Conservation (phyloP, 2,797 vertebrate genomes). For the Sebastes reedi region DNA sequence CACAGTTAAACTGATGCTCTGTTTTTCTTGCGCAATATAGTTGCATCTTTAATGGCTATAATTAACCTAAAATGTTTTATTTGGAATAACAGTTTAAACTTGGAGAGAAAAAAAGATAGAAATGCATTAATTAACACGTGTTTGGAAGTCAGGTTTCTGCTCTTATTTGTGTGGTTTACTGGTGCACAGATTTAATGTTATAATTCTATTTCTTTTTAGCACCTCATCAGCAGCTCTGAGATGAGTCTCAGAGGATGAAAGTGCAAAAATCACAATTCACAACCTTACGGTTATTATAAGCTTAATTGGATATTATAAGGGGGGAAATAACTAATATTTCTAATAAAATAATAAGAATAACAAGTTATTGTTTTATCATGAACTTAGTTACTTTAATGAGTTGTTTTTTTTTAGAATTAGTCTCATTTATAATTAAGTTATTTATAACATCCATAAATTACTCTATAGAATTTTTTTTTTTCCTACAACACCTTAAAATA, state of each 20-base stretch:
- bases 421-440: not conserved
- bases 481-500: not conserved
- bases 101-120: too few relatives aligned
- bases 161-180: not conserved
- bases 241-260: not conserved
- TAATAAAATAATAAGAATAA: not conserved
- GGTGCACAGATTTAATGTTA: not conserved
- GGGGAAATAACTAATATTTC: not conserved
- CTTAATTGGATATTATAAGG: not conserved
- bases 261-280: not conserved
- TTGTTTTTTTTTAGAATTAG: not conserved
- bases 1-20: not conserved
- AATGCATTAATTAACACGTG: not conserved
- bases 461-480: not conserved
- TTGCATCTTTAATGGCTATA: not conserved
- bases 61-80: not conserved
- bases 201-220: not conserved
- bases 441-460: not conserved
- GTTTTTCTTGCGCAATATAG: not conserved
- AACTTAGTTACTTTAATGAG: not conserved
- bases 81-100: not conserved
- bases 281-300: not conserved
- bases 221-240: not conserved
- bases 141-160: not conserved
- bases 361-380: not conserved